Base-by-base conservation (phyloP, 1,140 invertebrate species). In the Venturia canescens region DNA sequence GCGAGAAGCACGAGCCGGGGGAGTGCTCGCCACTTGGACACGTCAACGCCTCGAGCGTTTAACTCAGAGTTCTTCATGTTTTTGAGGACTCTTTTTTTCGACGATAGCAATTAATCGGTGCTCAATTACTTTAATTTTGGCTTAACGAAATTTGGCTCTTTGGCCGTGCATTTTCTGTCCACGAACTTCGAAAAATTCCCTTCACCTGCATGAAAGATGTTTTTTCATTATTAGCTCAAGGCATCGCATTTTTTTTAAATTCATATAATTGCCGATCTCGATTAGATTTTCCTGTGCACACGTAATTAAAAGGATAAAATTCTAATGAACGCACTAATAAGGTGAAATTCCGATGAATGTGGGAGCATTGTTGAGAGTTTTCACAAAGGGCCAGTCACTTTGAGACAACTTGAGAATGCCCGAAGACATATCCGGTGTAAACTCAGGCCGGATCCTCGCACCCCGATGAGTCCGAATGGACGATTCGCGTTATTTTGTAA, bases 401-500 rank as follows among this genome's bases (percentile, higher is more conserved):
- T 1, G 50, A 53, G 50, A 53, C n/a, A 53, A 53, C 18, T 53
- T 4, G 50, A 53, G 18, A 53, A n/a, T 53, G 6, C 50, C n/a
- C 11, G 4, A 18, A 21, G n/a, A 53, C n/a, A 53, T 53, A 53
- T 53, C 50, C 16, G 50, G 50, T 53, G 1, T 21, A 53, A 1
- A 53, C 50, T 18, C 50, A n/a, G 1, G 60, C 0, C 60, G 0
- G 66, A 69, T 31, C 27, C 16, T 74, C 48, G 71, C 48, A 44
- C 44, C 71, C 57, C 44, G 23, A 29, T 53, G 71, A 74, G 31
- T 57, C 26, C 48, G 31, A 74, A 74, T 74, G 48, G 48, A 53
- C 44, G 11, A 29, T 74, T 74, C 44, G 48, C 71, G 71, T 74
- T 74, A 26, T 63, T 23, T 74, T 74, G 71, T 74, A 74, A 74